Base-by-base conservation (phyloP, 2,113 vertebrate genomes). In the Laticauda colubrina region DNA sequence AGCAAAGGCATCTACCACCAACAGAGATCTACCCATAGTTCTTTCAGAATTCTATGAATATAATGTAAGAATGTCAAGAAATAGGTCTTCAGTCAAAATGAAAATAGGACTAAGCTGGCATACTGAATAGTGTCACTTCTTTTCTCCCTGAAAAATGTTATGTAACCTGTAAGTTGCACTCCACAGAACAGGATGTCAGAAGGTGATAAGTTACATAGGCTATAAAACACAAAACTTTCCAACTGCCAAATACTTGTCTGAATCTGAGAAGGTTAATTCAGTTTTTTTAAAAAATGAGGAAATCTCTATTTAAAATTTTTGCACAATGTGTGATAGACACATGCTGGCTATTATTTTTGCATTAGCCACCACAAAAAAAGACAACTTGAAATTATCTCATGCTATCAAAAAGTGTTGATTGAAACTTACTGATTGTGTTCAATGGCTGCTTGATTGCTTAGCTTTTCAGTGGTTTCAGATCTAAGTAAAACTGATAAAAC, bases 1-100 rank as follows among this genome's bases (percentile, higher is more conserved):
- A 93, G 89, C 2, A 0, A 86, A 91, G 51, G 48, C 4, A 0
- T 0, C 0, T 3, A 39, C 23, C 20, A 54, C 57, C 23, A 94
- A 89, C 8, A 57, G 54, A 55, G 29, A 86, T 92, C 11, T 87
- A 3, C 14, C 34, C 18, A 23, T 53, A 69, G 21, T 61, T 85
- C 15, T 34, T 87, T 61, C 48, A 59, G 87, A 15, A 56, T 51
- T 12, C 11, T 90, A 92, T 61, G 87, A 90, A 85, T 64, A 93
- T 91, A 89, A 90, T 95, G 90, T 61, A 43, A 57, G 34, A 0
- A 89, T 53, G 2, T 0, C 85, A 51, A 92, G 89, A 93, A 90
- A 24, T 0, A 59, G 20, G 1, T 59, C 89, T 14, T 8, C 10
- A 15, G 43, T 92, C 55, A 21, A 91, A 91, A 69, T 75, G 56